Conservation (phyloP, 2,113 vertebrate species). For the Calypte anna region DNA sequence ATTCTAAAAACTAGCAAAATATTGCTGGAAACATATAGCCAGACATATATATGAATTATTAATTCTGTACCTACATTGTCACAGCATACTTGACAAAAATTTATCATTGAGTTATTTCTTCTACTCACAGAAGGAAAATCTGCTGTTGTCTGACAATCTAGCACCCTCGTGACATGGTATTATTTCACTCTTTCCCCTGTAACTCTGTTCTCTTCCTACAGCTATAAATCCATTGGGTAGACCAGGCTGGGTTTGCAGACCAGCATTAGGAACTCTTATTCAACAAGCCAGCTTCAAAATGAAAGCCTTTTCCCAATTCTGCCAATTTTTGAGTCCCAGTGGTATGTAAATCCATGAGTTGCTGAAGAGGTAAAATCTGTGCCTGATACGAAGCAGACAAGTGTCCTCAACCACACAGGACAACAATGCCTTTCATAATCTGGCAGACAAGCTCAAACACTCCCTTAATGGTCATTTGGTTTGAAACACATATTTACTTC, state of each 20-base stretch:
- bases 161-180: background rate
- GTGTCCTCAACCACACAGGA: background rate
- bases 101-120: background rate
- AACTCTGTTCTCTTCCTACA: background rate
- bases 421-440: background rate
- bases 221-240: background rate
- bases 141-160: background rate
- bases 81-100: background rate
- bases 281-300: background rate
- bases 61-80: background rate
- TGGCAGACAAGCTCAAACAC: background rate
- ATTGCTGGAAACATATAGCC: background rate
- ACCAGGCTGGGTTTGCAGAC: background rate
- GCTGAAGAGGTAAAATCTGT: background rate
- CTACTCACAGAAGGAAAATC: background rate
- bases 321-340: background rate
- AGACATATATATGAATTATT: fast-evolving
- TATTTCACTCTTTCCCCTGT: background rate
- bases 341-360: background rate
- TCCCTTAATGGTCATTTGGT: background rate
- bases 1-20: background rate
- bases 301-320: background rate
- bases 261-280: background rate
- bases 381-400: background rate
- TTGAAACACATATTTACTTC: background rate